These are phyloP conservation scores for Netelia melanura DNA, from an alignment of 2,888 invertebrate species.

Conservation along the genomic window DNA sequence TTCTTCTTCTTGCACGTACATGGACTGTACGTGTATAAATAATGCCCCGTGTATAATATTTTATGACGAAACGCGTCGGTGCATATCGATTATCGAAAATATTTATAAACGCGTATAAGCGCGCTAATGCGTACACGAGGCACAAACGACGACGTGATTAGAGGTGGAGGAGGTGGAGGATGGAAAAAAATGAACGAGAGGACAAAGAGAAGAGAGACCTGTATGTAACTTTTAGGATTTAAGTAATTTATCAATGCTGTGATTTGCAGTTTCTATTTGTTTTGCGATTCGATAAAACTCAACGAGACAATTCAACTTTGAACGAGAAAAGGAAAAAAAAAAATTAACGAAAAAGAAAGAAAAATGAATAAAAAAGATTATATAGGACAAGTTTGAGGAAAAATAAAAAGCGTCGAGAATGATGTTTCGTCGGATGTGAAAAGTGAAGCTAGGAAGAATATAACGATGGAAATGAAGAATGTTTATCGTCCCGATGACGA, in stretches of 20 bases:
- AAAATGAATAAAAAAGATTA: slow-evolving; percentile 17
- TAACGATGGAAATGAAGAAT: slow-evolving; percentile 62
- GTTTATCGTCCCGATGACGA: slow-evolving; percentile 51
- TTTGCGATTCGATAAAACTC: slow-evolving; percentile 43
- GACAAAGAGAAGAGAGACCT: slow-evolving; percentile 65
- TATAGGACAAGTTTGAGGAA: slow-evolving; percentile 37
- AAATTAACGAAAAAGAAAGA: background rate
- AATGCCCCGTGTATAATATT: slow-evolving; percentile 7
- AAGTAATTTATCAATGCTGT: slow-evolving; percentile 80
- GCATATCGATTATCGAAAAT: slow-evolving; percentile 60
- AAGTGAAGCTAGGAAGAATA: slow-evolving; percentile 49
- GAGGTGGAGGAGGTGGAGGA: background rate
- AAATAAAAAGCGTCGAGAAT: slow-evolving; percentile 26
- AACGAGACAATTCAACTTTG: slow-evolving; percentile 25
- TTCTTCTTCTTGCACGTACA: slow-evolving; percentile 42
- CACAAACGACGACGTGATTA: background rate
- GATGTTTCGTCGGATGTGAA: slow-evolving; percentile 44
- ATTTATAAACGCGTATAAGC: slow-evolving; percentile 65
- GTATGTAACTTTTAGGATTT: slow-evolving; percentile 75
- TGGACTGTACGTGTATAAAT: slow-evolving; percentile 56
- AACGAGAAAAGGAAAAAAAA: slow-evolving; percentile 13
- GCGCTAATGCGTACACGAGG: slow-evolving; percentile 30
- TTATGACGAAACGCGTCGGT: slow-evolving; percentile 15
- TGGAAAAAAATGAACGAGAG: background rate
- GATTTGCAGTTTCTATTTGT: slow-evolving; percentile 76